phyloP scores from a whole-genome alignment of 2,113 vertebrate species.

The Albula glossodonta region DNA sequence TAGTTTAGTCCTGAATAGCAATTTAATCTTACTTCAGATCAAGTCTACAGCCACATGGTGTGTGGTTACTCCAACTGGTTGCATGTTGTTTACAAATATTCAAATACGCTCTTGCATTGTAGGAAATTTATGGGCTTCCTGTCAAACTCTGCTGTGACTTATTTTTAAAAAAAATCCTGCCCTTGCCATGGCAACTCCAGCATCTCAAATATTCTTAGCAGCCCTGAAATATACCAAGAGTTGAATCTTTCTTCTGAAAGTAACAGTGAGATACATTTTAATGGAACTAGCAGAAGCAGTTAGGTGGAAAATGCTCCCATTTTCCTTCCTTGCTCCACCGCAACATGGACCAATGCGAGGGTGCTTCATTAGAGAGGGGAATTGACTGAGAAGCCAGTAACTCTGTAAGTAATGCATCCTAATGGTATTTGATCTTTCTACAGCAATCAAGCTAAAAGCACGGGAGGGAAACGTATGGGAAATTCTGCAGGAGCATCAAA shows the following conservation, averaged over 20 bases:
- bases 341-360: background rate
- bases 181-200: background rate
- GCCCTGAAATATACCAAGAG: too few species aligned
- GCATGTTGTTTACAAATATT: background rate
- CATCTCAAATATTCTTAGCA: background rate
- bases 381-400: background rate
- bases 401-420: background rate
- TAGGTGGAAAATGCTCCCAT: background rate
- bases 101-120: background rate
- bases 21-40: background rate
- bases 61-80: background rate
- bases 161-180: background rate
- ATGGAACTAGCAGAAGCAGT: background rate
- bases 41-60: background rate
- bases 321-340: background rate
- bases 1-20: background rate
- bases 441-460: slow-evolving; percentile 20
- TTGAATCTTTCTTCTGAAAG: background rate
- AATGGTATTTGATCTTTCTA: slow-evolving; percentile 5
- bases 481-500: background rate
- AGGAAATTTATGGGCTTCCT: background rate
- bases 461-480: background rate
- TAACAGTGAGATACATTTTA: background rate
- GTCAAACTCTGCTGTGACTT: background rate
- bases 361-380: background rate